Evolutionary conservation across 2,888 invertebrate species (phyloP).

Genomic region (Bombylius major): DNA sequence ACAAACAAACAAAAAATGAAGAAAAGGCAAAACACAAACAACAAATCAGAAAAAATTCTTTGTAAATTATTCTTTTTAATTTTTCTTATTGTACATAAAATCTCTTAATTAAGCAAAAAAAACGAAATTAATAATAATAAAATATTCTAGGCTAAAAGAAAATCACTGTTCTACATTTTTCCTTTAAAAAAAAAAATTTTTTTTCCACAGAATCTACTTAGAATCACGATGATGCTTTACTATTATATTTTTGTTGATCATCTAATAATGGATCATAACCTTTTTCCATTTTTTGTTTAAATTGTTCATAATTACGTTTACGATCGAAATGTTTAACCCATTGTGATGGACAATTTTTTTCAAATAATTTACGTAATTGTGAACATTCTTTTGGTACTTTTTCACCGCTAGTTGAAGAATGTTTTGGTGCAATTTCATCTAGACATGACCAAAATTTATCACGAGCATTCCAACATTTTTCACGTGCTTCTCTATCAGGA

Average conservation of each 20-base stretch:
- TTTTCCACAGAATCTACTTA: too few relatives aligned
- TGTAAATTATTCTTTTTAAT: too few relatives aligned
- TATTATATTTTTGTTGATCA: too few relatives aligned
- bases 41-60: too few relatives aligned
- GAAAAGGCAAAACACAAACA: too few relatives aligned
- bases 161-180: too few relatives aligned
- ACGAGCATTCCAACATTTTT: slow-evolving; percentile 71
- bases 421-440: slow-evolving; percentile 47
- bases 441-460: slow-evolving; percentile 87
- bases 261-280: slow-evolving; percentile 63
- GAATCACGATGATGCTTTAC: too few relatives aligned
- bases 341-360: slow-evolving; percentile 63
- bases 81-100: too few relatives aligned
- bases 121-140: too few relatives aligned
- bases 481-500: slow-evolving; percentile 64
- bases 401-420: slow-evolving; percentile 39
- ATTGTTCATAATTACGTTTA: slow-evolving; percentile 74
- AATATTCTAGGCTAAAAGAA: too few relatives aligned
- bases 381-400: slow-evolving; percentile 46
- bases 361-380: slow-evolving; percentile 58
- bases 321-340: slow-evolving; percentile 94
- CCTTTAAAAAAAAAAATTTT: too few relatives aligned
- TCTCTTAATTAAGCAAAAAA: too few relatives aligned
- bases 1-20: neutral
- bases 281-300: slow-evolving; percentile 74